Percentiles rank a stretch among this genome's conserved stretches.
phyloP scores from a whole-genome alignment of 2,113 vertebrate species.

The Lophotis ruficrista region DNA sequence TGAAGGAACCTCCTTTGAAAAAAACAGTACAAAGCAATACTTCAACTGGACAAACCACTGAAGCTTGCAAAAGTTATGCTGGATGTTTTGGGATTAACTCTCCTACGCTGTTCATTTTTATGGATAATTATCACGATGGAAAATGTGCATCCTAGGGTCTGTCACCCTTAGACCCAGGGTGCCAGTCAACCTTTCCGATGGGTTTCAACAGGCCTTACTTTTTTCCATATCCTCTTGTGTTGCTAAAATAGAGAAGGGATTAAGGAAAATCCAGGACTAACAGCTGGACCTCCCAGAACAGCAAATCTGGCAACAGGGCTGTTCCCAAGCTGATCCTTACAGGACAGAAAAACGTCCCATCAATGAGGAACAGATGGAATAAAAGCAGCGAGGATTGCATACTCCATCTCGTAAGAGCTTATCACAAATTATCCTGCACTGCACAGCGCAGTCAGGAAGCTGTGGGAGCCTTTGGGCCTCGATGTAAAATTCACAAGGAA shows the following conservation, averaged over 20 bases:
- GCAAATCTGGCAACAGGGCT: background rate
- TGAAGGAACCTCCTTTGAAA: background rate
- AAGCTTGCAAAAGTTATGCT: background rate
- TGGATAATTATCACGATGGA: background rate
- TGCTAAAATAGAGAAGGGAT: background rate
- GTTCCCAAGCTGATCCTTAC: background rate
- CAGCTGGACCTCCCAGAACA: background rate
- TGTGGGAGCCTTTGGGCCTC: background rate
- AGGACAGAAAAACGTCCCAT: background rate
- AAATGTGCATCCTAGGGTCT: background rate
- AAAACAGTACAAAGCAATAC: background rate
- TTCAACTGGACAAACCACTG: background rate
- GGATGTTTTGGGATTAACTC: background rate
- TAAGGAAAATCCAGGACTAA: background rate
- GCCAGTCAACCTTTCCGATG: background rate
- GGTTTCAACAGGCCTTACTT: background rate
- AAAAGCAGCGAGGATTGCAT: background rate
- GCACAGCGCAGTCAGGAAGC: fast-evolving
- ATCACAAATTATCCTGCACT: background rate
- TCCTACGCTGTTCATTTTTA: background rate
- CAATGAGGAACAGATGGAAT: background rate
- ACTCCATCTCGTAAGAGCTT: background rate
- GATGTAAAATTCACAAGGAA: background rate
- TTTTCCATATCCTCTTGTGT: background rate
- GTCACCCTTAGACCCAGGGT: background rate